Evolutionary conservation across 2,113 vertebrate genomes (phyloP), one percentile per base, ranked within the genome.

Genomic region (Cebus imitator): DNA sequence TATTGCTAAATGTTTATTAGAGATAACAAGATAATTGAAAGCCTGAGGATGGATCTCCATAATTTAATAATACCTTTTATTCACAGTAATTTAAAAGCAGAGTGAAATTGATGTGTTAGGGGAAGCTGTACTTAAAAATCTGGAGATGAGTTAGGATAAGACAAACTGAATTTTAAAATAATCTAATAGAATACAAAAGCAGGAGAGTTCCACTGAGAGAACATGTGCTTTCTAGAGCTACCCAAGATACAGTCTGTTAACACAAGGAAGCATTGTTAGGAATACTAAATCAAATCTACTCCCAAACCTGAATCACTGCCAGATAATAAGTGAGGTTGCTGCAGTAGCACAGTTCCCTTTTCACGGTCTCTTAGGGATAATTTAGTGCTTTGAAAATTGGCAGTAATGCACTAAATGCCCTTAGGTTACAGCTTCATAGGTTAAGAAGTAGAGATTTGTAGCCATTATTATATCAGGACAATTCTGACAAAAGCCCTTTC

Each of bases 1-100:
- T 94, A 95, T 86, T 94, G 80, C 61, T 90, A 94, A 96, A 96
- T 48, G 8, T 95, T 70, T 32, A 75, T 61, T 87, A 79, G 37
- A 87, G 58, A 90, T 78, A 96, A 94, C 52, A 86, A 79, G 91
- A 55, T 90, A 94, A 96, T 68, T 97, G 95, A 97, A 97, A 92
- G 88, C 16, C 68, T 75, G 21, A 95, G 37, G 94, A 96, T 80
- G n/a, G 35, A 95, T 90, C 94, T 97, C 52, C 35, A 55, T 95
- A 79, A 83, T 96, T 96, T 92, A 94, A 92, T 40, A 83, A 90
- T 52, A 83, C 27, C 27, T 90, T 91, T 95, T 45, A 86, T 78
- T 73, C 50, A 79, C 58, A 92, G 37, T 89, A 81, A 95, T 87
- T 95, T 52, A 86, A 92, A 78, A 89, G n/a, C 9, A n/a, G n/a